These are phyloP conservation scores for Sapajus apella DNA, from an alignment of 2,113 vertebrate species.

Conservation along the genomic window DNA sequence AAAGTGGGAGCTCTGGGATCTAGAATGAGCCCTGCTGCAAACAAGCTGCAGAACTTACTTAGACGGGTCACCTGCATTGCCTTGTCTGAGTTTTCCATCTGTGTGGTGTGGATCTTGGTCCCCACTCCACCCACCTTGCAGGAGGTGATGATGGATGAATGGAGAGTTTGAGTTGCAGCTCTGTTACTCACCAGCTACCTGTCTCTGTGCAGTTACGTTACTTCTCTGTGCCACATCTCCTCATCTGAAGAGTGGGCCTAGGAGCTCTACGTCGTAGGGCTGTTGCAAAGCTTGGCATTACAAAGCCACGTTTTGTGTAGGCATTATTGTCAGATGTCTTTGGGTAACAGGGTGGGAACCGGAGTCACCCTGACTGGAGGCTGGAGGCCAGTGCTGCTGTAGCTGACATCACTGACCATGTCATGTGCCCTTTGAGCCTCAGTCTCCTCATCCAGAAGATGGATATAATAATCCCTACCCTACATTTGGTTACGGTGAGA, in stretches of 20 bases:
- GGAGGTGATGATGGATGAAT: neutral
- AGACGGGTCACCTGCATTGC: neutral
- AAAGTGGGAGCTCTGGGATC: neutral
- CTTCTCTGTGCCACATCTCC: too few relatives aligned
- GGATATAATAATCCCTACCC: too few relatives aligned
- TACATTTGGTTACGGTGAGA: fast-evolving
- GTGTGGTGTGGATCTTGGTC: neutral
- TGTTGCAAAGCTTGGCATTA: too few relatives aligned
- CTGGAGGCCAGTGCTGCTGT: neutral
- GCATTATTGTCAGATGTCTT: neutral
- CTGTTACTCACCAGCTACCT: too few relatives aligned
- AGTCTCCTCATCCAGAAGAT: fast-evolving
- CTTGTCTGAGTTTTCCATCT: neutral
- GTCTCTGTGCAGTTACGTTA: too few relatives aligned
- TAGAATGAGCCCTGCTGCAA: neutral
- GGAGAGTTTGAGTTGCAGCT: too few relatives aligned
- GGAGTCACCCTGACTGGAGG: neutral
- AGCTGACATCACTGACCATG: too few relatives aligned
- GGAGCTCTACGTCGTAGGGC: too few relatives aligned
- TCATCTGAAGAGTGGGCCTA: too few relatives aligned
- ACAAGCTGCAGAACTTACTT: neutral
- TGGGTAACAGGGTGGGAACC: too few relatives aligned
- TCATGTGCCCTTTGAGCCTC: neutral
- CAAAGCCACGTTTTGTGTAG: too few relatives aligned
- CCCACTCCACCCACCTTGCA: fast-evolving